Percentiles rank a stretch among this genome's conserved stretches.
Evolutionary conservation across 2,113 vertebrate species (phyloP).

Genomic region (Paracanthobrama guichenoti): DNA sequence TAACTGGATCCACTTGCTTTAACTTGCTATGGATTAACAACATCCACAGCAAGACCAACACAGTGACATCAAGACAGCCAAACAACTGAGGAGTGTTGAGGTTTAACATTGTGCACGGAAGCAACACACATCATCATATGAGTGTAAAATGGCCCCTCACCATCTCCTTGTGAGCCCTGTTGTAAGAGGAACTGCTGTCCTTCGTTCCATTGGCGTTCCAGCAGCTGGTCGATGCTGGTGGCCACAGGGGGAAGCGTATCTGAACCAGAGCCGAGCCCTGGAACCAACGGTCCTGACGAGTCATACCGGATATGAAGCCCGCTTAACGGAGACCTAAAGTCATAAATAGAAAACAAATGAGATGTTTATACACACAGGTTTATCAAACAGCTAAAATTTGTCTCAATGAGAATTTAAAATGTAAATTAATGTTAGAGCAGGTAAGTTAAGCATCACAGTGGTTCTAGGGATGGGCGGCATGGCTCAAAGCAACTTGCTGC

Average conservation of each 20-base stretch:
- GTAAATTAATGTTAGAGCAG: not conserved
- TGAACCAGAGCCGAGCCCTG: conserved; percentile 71
- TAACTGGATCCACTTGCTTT: not conserved
- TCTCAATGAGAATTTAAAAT: not conserved
- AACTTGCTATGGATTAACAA: not conserved
- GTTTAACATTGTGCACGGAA: not conserved
- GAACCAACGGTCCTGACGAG: conserved; percentile 80
- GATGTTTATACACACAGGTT: not conserved
- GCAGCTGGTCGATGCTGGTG: conserved; percentile 95
- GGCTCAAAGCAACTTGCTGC: no score
- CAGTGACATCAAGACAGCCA: not conserved
- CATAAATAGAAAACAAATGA: not conserved
- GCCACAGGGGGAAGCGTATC: conserved; percentile 88
- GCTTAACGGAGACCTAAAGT: conserved; percentile 85
- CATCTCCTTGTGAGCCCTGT: conserved; percentile 92
- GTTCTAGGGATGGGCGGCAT: no score
- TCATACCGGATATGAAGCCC: conserved; percentile 95
- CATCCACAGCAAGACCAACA: not conserved
- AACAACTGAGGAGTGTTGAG: not conserved
- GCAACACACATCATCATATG: not conserved
- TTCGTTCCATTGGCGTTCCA: conserved; percentile 98
- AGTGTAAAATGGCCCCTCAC: conserved; percentile 74
- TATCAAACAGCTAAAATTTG: not conserved
- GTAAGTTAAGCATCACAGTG: no score
- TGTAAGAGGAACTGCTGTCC: conserved; percentile 94